Conservation (phyloP, 2,888 invertebrate genomes). For the Agrotis clavis region DNA sequence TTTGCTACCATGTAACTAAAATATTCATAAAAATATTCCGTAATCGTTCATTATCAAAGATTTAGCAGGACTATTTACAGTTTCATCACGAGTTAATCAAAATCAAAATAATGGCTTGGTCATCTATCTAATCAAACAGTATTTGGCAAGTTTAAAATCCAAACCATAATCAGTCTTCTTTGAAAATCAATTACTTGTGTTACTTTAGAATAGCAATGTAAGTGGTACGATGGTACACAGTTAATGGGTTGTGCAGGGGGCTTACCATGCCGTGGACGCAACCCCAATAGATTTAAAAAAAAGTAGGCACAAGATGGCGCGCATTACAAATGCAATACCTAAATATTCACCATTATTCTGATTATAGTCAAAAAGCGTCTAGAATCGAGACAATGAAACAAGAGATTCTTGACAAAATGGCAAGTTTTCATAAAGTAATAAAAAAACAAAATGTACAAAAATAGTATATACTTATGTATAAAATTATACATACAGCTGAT, state of each 20-base stretch:
- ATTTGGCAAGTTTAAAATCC: conserved; percentile 48
- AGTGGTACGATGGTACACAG: background rate
- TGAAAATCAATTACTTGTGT: conserved; percentile 12
- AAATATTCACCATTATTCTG: conserved; percentile 42
- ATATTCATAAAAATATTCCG: background rate
- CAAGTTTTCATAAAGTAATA: conserved; percentile 23
- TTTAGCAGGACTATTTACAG: conserved; percentile 10
- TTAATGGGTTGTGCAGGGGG: background rate
- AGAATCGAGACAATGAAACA: conserved; percentile 33
- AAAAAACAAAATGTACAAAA: conserved; percentile 45
- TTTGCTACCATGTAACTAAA: background rate
- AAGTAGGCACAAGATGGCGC: background rate
- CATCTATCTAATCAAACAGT: conserved; percentile 16
- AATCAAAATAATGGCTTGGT: conserved; percentile 48
- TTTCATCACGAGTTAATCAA: conserved; percentile 17
- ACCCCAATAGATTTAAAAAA: background rate
- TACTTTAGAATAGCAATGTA: background rate
- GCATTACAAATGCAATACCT: conserved; percentile 11
- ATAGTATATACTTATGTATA: conserved; percentile 27
- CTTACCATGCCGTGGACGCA: no score
- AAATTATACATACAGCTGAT: conserved; percentile 44
- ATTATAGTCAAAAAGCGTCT: background rate
- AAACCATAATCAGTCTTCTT: conserved; percentile 42
- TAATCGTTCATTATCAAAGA: background rate
- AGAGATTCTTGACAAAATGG: conserved; percentile 54